A percentile compares a stretch with the other conserved stretches of the same genome.
phyloP scores from a whole-genome alignment of 2,797 vertebrate genomes.

The Arctocebus calabarensis region DNA sequence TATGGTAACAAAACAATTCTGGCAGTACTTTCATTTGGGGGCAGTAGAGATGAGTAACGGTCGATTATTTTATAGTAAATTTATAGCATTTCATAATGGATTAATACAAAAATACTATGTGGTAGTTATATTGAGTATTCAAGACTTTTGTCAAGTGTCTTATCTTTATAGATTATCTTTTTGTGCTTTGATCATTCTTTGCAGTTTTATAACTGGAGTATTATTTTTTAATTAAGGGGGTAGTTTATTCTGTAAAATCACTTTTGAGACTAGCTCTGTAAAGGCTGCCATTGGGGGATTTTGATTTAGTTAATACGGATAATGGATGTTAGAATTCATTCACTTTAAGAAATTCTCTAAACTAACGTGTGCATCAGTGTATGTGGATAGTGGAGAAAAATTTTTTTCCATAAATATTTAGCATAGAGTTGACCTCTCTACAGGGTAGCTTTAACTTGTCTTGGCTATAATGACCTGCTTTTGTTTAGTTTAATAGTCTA shows the following conservation, averaged over 20 bases:
- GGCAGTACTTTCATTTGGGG: constrained; percentile 56
- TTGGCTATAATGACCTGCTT: constrained; percentile 41
- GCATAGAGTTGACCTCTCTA: not conserved
- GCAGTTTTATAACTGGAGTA: constrained; percentile 14
- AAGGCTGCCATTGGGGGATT: constrained; percentile 48
- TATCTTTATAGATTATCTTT: constrained; percentile 55
- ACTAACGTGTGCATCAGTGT: not conserved
- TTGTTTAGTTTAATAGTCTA: constrained; percentile 48
- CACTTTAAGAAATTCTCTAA: constrained; percentile 53
- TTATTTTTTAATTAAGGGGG: not conserved
- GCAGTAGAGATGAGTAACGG: constrained; percentile 47
- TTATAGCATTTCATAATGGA: constrained; percentile 57
- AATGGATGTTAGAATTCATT: constrained; percentile 51
- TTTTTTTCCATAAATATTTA: constrained; percentile 60
- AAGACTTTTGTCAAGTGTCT: constrained; percentile 52
- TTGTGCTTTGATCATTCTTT: constrained; percentile 50
- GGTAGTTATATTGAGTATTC: constrained; percentile 45
- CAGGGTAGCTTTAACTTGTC: not conserved
- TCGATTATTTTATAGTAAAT: constrained; percentile 45
- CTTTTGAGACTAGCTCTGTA: constrained; percentile 20
- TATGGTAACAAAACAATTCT: constrained; percentile 50
- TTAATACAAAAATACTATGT: constrained; percentile 65
- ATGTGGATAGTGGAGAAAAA: not conserved
- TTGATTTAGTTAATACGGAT: constrained; percentile 66
- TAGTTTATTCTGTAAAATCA: constrained; percentile 41